Evolutionary conservation across 2,888 invertebrate genomes (phyloP), one percentile per base, ranked within the genome.

Genomic region (Eilema griseolum): DNA sequence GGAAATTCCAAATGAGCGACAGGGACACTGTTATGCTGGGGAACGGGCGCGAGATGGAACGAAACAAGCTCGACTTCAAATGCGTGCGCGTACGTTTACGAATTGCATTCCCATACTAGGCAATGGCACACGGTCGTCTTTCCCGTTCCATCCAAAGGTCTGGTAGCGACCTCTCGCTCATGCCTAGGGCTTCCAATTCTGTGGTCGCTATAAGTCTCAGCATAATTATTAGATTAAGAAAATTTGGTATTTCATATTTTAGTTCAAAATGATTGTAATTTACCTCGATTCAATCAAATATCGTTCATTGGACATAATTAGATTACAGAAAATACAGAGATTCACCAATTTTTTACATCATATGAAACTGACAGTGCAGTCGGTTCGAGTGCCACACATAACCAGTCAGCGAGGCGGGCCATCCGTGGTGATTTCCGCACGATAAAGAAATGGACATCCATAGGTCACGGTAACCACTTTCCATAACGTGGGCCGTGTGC

Each of bases 51-150:
- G 84, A 88, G 88, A 86, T 88, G 87, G 89, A 90, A 89, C 88
- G 86, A 86, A 88, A 84, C 82, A 88, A 90, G 90, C 92, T 92
- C 91, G 91, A 90, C 88, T 89, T 89, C 69, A 74, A 79, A 82
- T 77, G 77, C 68, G 88, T 91, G 92, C 93, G 92, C 92, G 90
- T 92, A 92, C 91, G 90, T 92, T 91, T 92, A 93, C 92, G 92
- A 93, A 93, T 94, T 93, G 92, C 92, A 93, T 93, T 93, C 90
- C 93, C 93, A 91, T 94, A 92, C 90, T 89, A 90, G 91, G 92
- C 93, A 93, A 92, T 92, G 93, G 93, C 91, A 90, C 89, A 89
- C 89, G 82, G 73, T 90, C 84, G 83, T 86, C 89, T 86, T 85
- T 92, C 93, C 92, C 93, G 85, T 89, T 93, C 87, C 85, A 79